Evolutionary conservation across 1,140 invertebrate species (phyloP).

Genomic region (Ganaspis sp.): DNA sequence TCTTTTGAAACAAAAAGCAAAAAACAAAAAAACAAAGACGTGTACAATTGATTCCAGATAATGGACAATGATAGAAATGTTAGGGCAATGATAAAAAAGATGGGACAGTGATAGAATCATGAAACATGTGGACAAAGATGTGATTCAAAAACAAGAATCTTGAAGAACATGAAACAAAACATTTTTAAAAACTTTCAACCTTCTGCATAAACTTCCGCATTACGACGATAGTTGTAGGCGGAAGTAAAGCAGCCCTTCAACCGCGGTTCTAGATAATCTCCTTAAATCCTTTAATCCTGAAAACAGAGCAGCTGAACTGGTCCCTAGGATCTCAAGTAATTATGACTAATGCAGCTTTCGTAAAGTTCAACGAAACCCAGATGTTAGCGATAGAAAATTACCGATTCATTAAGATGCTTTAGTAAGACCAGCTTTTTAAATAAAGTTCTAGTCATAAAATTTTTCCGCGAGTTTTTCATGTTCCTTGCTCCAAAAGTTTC

Average conservation of each 20-base stretch:
- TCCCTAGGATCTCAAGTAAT: constrained; percentile 32
- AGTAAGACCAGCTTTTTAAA: background rate
- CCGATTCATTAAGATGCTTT: constrained; percentile 25
- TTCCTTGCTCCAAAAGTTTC: background rate
- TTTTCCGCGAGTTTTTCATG: background rate
- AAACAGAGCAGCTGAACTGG: constrained; percentile 19
- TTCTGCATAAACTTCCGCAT: constrained; percentile 11
- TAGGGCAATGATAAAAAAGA: no score
- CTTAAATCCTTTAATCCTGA: constrained; percentile 40
- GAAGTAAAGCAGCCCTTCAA: constrained; percentile 6
- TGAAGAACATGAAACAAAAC: background rate
- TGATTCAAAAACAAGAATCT: background rate
- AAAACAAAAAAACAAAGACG: no score
- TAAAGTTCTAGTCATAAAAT: background rate
- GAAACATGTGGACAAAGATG: background rate
- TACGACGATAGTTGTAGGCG: background rate
- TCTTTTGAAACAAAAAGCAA: no score
- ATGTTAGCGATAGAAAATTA: constrained; percentile 12
- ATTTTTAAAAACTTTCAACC: constrained; percentile 21
- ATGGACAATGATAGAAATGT: no score
- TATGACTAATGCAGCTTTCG: constrained; percentile 44
- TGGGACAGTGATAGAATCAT: background rate
- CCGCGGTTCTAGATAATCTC: constrained; percentile 39
- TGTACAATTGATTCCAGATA: no score
- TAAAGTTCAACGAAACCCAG: constrained; percentile 24